These are phyloP conservation scores for Peribatodes rhomboidaria DNA, from an alignment of 2,888 invertebrate species.

Conservation along the genomic window DNA sequence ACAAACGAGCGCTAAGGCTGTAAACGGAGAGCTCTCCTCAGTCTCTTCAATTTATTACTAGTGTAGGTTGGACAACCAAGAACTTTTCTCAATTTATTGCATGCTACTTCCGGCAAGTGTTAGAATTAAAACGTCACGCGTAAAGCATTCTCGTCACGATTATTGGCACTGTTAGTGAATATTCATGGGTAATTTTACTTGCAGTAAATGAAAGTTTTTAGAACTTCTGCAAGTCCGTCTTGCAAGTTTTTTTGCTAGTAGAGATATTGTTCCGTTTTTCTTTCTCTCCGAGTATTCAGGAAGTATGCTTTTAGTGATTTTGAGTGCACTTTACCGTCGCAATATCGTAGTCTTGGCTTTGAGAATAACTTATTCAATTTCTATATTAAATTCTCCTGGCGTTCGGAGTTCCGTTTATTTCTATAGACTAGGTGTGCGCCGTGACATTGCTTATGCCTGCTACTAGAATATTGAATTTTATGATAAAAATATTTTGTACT, in stretches of 20 bases:
- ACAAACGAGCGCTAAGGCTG: slow-evolving; percentile 27
- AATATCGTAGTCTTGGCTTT: slow-evolving; percentile 12
- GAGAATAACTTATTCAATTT: slow-evolving; percentile 20
- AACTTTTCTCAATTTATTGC: neutral
- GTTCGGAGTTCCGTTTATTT: neutral
- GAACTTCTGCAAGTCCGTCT: neutral
- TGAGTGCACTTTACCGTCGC: slow-evolving; percentile 20
- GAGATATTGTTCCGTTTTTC: slow-evolving; percentile 12
- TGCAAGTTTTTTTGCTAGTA: neutral
- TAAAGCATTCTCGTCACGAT: no score
- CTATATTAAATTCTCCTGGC: slow-evolving; percentile 9
- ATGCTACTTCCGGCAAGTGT: neutral
- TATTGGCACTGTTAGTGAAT: no score
- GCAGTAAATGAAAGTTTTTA: no score
- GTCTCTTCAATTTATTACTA: slow-evolving; percentile 25
- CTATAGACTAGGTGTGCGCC: neutral
- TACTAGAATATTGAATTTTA: neutral
- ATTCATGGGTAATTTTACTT: neutral
- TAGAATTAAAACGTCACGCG: neutral
- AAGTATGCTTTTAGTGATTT: slow-evolving; percentile 24
- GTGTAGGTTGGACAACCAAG: neutral
- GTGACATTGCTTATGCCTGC: neutral
- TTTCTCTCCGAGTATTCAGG: slow-evolving; percentile 8
- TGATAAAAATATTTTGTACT: neutral
- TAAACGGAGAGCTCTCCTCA: slow-evolving; percentile 16